Base-by-base conservation (phyloP, 2,113 vertebrate species). In the Sylvietta virens region DNA sequence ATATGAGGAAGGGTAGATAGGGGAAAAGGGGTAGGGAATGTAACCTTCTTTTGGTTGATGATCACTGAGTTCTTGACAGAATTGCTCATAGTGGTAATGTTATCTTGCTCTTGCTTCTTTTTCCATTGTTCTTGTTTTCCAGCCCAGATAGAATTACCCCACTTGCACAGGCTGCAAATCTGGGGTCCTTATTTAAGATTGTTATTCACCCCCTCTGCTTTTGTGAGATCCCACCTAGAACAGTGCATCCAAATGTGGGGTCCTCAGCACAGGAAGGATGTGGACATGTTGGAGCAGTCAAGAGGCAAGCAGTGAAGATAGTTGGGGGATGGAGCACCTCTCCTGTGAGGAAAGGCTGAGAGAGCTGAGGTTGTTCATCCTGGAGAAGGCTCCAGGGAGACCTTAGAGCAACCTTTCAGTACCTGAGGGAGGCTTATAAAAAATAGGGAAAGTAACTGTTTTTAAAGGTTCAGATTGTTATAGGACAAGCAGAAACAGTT, bases 271-370 rank as follows among this genome's bases (percentile, higher is more conserved):
- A 27, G 15, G 20, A 67, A 74, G 47, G 20, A 35, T 35, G 28
- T 24, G 24, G 20, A 66, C 33, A 16, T 60, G 21, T 61, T 82
- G 54, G 61, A 67, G 21, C 21, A 67, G 30, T 67, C 24, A 39
- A 27, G 54, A 67, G 45, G 20, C 2, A 3, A n/a, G 21, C 6
- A n/a, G 0, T 15, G 30, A 47, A 28, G n/a, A 40, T 45, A 30
- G 8, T 0, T 67, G 28, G 11, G 45, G 16, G 9, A 45, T 74
- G 47, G 20, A 89, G 24, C 30, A 47, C 30, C 20, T 74, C 23
- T 81, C 15, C 23, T 66, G 1, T n/a, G 23, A 74, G 61, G 28
- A n/a, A 58, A 60, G 45, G n/a, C 20, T 53, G 28, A n/a, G 45
- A 65, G 8, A n/a, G 44, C 9, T 53, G 16, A 45, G 24, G 11